Percentiles rank a stretch among this genome's conserved stretches.
These are phyloP conservation scores for Hypocryptadius cinnamomeus DNA, from an alignment of 2,113 vertebrate species.

Conservation along the genomic window DNA sequence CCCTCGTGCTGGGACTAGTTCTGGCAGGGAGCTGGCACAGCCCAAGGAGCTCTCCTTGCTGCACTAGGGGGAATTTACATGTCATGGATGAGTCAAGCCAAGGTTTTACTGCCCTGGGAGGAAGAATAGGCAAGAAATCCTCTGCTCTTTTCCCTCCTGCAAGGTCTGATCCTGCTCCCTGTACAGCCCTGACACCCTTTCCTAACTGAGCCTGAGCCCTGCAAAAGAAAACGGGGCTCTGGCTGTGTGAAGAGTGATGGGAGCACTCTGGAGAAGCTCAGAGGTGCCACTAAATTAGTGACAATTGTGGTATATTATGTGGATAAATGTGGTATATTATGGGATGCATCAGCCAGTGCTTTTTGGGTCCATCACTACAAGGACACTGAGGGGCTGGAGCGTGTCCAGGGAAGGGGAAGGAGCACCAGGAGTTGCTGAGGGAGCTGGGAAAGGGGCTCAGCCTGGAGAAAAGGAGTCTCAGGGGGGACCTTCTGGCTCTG, in stretches of 20 bases:
- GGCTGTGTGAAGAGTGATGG: neutral
- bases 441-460: neutral
- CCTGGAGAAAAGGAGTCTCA: neutral
- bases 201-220: neutral
- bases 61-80: neutral
- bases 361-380: neutral
- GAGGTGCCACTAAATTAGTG: neutral
- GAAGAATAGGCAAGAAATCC: neutral
- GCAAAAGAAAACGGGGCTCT: neutral
- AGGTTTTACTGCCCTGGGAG: neutral
- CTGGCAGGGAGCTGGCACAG: neutral
- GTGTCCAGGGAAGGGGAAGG: rapidly evolving
- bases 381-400: neutral
- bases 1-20: neutral
- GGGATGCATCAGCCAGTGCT: neutral
- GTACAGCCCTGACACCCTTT: neutral
- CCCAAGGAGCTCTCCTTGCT: neutral
- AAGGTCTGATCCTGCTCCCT: neutral
- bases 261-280: neutral
- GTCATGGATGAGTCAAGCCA: neutral
- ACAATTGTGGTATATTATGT: neutral
- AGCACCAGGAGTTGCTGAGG: rapidly evolving
- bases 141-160: neutral
- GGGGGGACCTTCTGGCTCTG: neutral
- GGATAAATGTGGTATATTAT: neutral